Conservation (phyloP, 2,888 invertebrate genomes). For the Drosophila nr. perissopoda region DNA sequence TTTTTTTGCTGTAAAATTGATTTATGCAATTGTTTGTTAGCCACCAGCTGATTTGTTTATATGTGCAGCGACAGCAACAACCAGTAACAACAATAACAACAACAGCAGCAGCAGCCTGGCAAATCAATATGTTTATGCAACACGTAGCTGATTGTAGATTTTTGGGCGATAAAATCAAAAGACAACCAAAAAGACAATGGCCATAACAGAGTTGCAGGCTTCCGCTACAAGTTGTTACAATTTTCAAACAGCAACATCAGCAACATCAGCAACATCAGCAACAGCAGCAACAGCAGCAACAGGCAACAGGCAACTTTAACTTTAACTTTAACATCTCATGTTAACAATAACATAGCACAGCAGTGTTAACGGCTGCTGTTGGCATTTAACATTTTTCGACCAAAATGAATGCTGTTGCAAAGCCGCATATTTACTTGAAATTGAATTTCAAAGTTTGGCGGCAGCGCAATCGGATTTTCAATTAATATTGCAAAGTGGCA, state of each 20-base stretch:
- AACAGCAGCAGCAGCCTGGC: slow-evolving; percentile 34
- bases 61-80: slow-evolving; percentile 62
- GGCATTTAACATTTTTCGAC: slow-evolving; percentile 60
- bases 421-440: not conserved
- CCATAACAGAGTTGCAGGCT: slow-evolving; percentile 45
- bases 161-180: slow-evolving; percentile 66
- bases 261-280: slow-evolving; percentile 9
- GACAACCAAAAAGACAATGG: slow-evolving; percentile 65
- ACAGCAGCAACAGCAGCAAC: not conserved
- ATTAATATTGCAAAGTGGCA: slow-evolving; percentile 53
- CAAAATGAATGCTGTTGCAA: slow-evolving; percentile 32
- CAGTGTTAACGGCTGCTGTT: slow-evolving; percentile 1
- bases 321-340: not conserved
- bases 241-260: slow-evolving; percentile 25
- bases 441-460: slow-evolving; percentile 23
- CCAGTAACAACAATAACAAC: slow-evolving; percentile 37
- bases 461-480: slow-evolving; percentile 57
- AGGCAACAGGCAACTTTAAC: not conserved
- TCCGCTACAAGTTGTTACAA: slow-evolving; percentile 69
- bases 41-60: slow-evolving; percentile 77
- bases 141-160: slow-evolving; percentile 65
- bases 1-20: slow-evolving; percentile 69
- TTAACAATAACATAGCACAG: slow-evolving; percentile 13
- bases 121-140: slow-evolving; percentile 78
- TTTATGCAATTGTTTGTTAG: slow-evolving; percentile 78